These are phyloP conservation scores for Dendrocopos noguchii DNA, from an alignment of 2,113 vertebrate species.

Conservation along the genomic window DNA sequence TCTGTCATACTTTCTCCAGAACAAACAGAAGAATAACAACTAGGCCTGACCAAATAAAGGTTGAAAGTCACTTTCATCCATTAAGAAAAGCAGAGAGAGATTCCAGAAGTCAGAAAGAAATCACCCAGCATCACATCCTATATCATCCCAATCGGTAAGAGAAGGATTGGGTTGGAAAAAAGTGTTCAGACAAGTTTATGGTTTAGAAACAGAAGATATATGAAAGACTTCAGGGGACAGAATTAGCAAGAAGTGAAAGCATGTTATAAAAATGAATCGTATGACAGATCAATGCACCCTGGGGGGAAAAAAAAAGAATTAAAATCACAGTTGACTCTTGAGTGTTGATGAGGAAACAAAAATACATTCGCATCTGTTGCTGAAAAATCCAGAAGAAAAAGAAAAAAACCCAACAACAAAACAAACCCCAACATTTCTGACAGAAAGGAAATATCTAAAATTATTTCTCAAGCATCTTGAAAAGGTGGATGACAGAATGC, in stretches of 20 bases:
- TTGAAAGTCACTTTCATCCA: not conserved
- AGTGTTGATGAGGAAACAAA: not conserved
- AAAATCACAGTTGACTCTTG: not conserved
- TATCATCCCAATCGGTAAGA: not conserved
- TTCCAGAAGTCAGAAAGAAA: not conserved
- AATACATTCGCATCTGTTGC: not conserved
- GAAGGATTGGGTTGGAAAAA: not conserved
- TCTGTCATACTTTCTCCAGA: not conserved
- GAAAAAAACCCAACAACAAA: not conserved
- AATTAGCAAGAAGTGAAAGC: not conserved
- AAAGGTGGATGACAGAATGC: not conserved
- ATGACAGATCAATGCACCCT: not conserved
- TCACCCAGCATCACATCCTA: not conserved
- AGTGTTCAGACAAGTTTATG: not conserved
- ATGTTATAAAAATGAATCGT: not conserved
- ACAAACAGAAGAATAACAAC: not conserved
- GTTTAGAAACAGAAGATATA: not conserved
- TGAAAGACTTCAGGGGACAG: not conserved
- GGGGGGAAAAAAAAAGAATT: not conserved
- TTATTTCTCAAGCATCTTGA: not conserved
- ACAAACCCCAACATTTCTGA: no score
- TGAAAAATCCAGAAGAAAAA: not conserved
- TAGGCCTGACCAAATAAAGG: not conserved
- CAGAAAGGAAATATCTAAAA: not conserved
- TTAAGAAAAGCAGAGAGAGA: not conserved